A percentile compares a stretch with the other conserved stretches of the same genome.
Evolutionary conservation across 2,113 vertebrate genomes (phyloP).

Genomic region (Lagenorhynchus albirostris): DNA sequence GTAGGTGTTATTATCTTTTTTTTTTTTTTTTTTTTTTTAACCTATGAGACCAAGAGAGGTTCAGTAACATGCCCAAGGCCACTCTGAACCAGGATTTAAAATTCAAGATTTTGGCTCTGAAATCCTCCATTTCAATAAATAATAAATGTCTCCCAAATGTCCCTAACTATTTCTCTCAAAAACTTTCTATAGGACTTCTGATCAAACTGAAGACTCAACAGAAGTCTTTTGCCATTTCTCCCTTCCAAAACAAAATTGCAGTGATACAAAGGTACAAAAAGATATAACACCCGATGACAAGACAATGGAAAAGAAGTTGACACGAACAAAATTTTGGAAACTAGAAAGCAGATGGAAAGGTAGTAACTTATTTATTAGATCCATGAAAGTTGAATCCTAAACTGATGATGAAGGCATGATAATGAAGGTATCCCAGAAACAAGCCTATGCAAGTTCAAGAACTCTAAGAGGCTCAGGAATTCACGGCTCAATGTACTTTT

Average conservation of each 20-base stretch:
- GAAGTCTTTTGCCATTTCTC: neutral
- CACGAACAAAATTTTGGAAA: neutral
- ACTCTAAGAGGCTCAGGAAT: neutral
- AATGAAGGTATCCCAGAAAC: neutral
- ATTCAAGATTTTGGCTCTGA: neutral
- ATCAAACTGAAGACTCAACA: neutral
- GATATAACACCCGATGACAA: neutral
- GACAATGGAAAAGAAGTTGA: neutral
- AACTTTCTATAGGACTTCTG: neutral
- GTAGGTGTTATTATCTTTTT: neutral
- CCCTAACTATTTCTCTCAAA: neutral
- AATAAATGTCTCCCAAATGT: neutral
- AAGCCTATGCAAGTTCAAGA: neutral
- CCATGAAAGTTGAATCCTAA: neutral
- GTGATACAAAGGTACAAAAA: neutral
- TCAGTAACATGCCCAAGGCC: neutral
- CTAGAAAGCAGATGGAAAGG: neutral
- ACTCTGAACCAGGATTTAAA: neutral
- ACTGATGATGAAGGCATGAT: neutral
- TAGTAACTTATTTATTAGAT: neutral
- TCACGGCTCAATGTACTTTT: neutral
- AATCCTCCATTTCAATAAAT: neutral
- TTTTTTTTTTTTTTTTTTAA: neutral
- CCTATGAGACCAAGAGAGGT: neutral
- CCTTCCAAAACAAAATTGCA: neutral